These are phyloP conservation scores for Pica pica DNA, from an alignment of 2,113 vertebrate genomes.

Conservation along the genomic window DNA sequence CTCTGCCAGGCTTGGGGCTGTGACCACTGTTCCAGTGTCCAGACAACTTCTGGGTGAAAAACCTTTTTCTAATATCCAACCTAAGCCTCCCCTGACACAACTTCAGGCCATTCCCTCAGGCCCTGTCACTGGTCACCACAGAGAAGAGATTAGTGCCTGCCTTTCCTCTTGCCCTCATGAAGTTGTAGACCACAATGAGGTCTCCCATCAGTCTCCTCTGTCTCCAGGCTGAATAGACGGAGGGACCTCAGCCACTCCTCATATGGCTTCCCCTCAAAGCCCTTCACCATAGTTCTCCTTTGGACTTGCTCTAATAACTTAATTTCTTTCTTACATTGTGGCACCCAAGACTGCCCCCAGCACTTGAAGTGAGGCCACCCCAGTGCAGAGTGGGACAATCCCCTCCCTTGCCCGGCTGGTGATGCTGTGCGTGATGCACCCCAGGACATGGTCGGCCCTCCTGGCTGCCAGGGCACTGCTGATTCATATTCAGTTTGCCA, in stretches of 20 bases:
- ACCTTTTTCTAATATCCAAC: not conserved
- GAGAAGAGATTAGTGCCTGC: not conserved
- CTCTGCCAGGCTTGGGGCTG: no score
- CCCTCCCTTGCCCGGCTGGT: accelerated
- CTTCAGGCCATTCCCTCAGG: not conserved
- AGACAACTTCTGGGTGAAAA: accelerated
- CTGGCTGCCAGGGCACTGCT: not conserved
- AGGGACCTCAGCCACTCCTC: not conserved
- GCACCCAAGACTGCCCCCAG: not conserved
- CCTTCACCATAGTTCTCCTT: not conserved
- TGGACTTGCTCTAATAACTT: accelerated
- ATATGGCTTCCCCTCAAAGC: accelerated
- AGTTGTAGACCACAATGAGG: not conserved
- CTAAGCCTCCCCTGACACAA: not conserved
- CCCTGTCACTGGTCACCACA: not conserved
- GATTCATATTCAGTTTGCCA: not conserved
- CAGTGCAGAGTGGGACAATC: accelerated
- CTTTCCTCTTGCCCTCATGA: accelerated
- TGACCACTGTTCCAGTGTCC: not conserved
- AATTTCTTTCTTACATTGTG: no score
- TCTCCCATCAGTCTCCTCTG: not conserved
- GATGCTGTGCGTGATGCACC: not conserved
- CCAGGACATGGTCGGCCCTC: accelerated
- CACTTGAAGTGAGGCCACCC: accelerated
- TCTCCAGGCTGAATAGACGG: not conserved